Base-by-base conservation (phyloP, 2,113 vertebrate genomes). In the Cyanocitta stelleri region DNA sequence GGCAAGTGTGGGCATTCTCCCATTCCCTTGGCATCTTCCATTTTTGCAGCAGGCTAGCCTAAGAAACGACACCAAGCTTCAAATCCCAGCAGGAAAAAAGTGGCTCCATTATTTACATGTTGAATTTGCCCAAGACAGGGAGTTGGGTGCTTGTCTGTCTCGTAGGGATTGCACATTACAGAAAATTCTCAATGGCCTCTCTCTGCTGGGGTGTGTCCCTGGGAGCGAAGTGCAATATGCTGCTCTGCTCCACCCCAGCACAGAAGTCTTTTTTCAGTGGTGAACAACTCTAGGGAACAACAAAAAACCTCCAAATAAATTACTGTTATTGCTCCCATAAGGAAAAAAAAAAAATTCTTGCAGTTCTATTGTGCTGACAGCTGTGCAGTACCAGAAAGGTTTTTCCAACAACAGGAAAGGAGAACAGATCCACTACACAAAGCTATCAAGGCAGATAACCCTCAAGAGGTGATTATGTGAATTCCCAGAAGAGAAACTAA, bases 401-500 rank as follows among this genome's bases (percentile, higher is more conserved):
- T 95, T 61, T 79, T 51, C 66, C 62, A 85, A 56, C 81, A 91
- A 92, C 78, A 90, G 89, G 89, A 94, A 90, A 83, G 26, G 37
- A 87, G 48, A 44, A 44, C n/a, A 90, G 71, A 71, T 52, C 56
- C 67, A 29, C 66, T 56, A 21, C 6, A 54, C 74, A 79, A 84
- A 90, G 85, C 76, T 41, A 93, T 79, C 83, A 52, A 8, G 64
- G 56, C 59, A 95, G 92, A 88, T 94, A 81, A 94, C 84, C 62
- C 85, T 82, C 52, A 24, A 16, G 75, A 69, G 35, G 48, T 23
- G 64, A 82, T 58, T 33, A 46, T 52, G 71, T 76, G 73, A 86
- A 89, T 83, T 96, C 93, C 92, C 95, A 94, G 82, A 95, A 93
- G n/a, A 92, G 48, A 96, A 95, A 93, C 85, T 92, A 80, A 81